Percentiles rank a stretch among this genome's conserved stretches.
Evolutionary conservation across 2,797 vertebrate genomes (phyloP).

Genomic region (Mustela erminea): DNA sequence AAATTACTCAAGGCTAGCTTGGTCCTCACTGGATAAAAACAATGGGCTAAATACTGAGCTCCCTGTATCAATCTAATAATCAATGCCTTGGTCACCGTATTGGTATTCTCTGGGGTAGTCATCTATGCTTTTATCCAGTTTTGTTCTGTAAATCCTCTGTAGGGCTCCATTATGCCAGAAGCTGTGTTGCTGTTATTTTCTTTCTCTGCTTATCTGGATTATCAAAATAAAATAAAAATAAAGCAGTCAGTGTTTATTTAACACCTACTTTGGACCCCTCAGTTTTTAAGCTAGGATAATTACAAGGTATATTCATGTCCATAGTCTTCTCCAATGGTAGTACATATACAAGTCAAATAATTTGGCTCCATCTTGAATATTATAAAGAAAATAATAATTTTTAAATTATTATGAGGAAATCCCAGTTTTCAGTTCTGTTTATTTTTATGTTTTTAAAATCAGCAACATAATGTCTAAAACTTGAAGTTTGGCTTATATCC

Average conservation of each 20-base stretch:
- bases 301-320: not conserved
- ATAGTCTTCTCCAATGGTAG: not conserved
- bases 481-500: not conserved
- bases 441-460: conserved; percentile 1
- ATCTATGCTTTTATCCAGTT: conserved; percentile 81
- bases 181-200: not conserved
- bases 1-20: conserved; percentile 95
- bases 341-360: not conserved
- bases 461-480: not conserved
- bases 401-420: not conserved
- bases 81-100: conserved; percentile 95
- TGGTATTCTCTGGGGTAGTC: conserved; percentile 93
- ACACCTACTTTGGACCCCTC: not conserved
- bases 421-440: not conserved
- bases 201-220: conserved; percentile 48
- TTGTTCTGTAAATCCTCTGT: conserved; percentile 13
- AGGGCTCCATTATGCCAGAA: not conserved
- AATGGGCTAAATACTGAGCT: conserved; percentile 92
- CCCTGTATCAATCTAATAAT: conserved; percentile 91
- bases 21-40: conserved; percentile 92
- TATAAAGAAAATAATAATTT: not conserved
- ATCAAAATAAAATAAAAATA: not conserved
- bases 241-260: not conserved
- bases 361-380: not conserved
- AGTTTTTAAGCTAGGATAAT: not conserved